These are phyloP conservation scores for Chrysemys picta DNA, from an alignment of 2,113 vertebrate genomes.

Conservation along the genomic window DNA sequence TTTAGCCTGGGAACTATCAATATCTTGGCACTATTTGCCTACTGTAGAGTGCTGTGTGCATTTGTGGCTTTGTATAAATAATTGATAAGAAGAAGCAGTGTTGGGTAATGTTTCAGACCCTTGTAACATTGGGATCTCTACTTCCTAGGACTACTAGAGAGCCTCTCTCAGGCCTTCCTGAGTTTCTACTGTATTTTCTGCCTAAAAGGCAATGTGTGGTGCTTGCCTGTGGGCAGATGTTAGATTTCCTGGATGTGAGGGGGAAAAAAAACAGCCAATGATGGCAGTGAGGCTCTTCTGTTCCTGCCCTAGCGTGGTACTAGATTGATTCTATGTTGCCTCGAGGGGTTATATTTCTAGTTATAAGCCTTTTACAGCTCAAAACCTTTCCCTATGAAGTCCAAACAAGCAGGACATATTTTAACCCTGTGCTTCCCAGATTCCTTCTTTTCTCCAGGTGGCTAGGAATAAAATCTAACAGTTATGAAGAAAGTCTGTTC, in stretches of 20 bases:
- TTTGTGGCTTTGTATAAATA: background rate
- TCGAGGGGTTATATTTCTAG: background rate
- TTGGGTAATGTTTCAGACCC: background rate
- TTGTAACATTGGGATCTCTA: background rate
- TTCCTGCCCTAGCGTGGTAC: background rate
- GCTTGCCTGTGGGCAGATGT: fast-evolving
- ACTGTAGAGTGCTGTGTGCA: background rate
- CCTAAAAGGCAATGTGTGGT: background rate
- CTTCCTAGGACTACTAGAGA: background rate
- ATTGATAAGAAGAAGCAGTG: background rate
- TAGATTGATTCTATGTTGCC: background rate
- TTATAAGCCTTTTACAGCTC: background rate
- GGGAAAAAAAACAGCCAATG: background rate
- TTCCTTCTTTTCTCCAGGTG: background rate
- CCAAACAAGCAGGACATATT: background rate
- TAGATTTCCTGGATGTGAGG: background rate
- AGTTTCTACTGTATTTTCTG: background rate
- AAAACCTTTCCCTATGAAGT: background rate
- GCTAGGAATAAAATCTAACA: background rate
- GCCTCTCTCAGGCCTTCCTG: background rate
- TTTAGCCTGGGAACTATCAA: background rate
- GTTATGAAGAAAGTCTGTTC: background rate
- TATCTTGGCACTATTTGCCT: background rate
- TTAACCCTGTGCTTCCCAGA: background rate
- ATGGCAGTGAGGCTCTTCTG: background rate